Percentiles rank a stretch among this genome's conserved stretches.
phyloP scores from a whole-genome alignment of 2,797 vertebrate species.

The Eulemur rubriventer region DNA sequence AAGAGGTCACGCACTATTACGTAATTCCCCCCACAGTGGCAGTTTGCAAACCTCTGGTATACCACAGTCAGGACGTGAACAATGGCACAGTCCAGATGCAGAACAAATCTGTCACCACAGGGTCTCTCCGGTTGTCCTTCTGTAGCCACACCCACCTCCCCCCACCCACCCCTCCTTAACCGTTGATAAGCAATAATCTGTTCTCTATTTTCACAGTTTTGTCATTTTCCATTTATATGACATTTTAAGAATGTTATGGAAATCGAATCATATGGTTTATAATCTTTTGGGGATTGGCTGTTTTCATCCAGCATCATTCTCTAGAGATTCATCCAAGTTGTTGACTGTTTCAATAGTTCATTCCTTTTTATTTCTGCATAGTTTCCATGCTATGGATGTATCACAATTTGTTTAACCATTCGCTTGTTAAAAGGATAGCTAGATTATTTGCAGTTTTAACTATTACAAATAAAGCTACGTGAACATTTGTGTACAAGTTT shows the following conservation, averaged over 20 bases:
- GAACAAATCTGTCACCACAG: not conserved
- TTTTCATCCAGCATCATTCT: not conserved
- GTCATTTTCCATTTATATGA: not conserved
- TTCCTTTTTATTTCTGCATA: not conserved
- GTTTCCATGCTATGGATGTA: not conserved
- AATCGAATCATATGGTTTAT: not conserved
- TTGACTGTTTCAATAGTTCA: not conserved
- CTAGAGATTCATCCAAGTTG: not conserved
- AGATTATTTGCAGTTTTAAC: not conserved
- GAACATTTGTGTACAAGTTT: not conserved
- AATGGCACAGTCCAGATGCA: accelerated
- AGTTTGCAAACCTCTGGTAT: not conserved
- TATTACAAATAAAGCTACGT: not conserved
- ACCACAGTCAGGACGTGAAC: accelerated
- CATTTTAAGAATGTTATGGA: not conserved
- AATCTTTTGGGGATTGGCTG: not conserved
- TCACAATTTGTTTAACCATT: not conserved
- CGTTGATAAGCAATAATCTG: not conserved
- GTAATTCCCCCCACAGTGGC: not conserved
- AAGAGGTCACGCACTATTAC: not conserved
- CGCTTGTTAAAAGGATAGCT: not conserved
- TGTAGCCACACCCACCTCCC: not conserved
- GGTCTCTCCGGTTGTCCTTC: not conserved
- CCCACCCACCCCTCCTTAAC: not conserved
- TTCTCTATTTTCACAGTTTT: not conserved